Conservation (phyloP, 2,888 invertebrate genomes). For the Aethes cnicana region DNA sequence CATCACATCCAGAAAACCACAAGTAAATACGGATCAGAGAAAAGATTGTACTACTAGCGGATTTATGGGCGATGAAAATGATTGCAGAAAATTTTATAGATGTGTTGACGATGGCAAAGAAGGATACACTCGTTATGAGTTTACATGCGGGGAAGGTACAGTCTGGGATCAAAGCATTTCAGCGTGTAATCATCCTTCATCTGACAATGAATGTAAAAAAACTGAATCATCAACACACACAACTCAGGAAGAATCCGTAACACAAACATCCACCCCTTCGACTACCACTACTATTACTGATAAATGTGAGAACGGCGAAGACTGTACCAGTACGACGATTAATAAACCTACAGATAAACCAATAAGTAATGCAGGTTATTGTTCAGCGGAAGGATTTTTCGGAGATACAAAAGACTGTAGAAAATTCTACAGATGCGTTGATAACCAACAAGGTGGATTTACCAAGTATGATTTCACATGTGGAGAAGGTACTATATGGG, state of each 20-base stretch:
- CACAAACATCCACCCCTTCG: constrained; percentile 10
- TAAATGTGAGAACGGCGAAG: constrained; percentile 10
- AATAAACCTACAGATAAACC: constrained; percentile 4
- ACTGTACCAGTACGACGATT: not conserved
- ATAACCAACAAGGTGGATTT: constrained; percentile 62
- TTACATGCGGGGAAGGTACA: constrained; percentile 87
- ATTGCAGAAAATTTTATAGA: constrained; percentile 88
- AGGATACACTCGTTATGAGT: constrained; percentile 85
- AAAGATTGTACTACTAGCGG: constrained; percentile 81
- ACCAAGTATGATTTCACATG: constrained; percentile 78
- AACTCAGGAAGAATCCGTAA: constrained; percentile 4
- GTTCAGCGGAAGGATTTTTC: constrained; percentile 61
- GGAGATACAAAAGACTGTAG: constrained; percentile 76
- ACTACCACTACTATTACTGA: not conserved
- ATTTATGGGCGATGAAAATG: constrained; percentile 84
- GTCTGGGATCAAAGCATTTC: constrained; percentile 79
- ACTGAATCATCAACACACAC: constrained; percentile 4
- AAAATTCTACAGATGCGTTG: constrained; percentile 82
- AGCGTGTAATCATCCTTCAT: constrained; percentile 62
- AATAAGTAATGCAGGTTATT: constrained; percentile 12
- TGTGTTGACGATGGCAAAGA: constrained; percentile 85
- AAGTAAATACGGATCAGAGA: constrained; percentile 24
- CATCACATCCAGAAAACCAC: constrained; percentile 31
- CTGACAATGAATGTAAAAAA: constrained; percentile 21
- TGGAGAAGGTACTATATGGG: constrained; percentile 82